These are phyloP conservation scores for Trichogramma dendrolimi DNA, from an alignment of 2,888 invertebrate species.

Conservation along the genomic window DNA sequence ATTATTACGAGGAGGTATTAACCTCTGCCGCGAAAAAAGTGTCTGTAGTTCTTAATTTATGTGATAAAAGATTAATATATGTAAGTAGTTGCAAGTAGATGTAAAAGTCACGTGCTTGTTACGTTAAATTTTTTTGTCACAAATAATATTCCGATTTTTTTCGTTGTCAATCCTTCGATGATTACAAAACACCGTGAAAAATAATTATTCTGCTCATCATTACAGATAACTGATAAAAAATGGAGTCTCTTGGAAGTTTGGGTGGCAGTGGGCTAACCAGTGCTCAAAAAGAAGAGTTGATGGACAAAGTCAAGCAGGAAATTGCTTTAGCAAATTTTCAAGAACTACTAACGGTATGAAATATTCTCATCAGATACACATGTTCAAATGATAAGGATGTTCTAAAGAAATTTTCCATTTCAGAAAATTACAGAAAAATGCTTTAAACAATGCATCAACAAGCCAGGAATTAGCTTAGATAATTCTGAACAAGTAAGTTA, in stretches of 20 bases:
- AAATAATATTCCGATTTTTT: too few species aligned
- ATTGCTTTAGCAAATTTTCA: slow-evolving; percentile 91
- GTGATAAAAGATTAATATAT: too few species aligned
- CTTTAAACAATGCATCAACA: slow-evolving; percentile 88
- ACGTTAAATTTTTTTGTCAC: too few species aligned
- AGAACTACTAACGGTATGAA: slow-evolving; percentile 75
- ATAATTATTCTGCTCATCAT: not conserved
- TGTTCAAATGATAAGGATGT: slow-evolving; percentile 9
- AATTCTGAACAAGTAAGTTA: slow-evolving; percentile 72
- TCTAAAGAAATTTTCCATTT: slow-evolving; percentile 29
- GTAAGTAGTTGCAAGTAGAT: too few species aligned
- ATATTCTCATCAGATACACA: slow-evolving; percentile 20
- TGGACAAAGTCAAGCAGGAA: slow-evolving; percentile 93
- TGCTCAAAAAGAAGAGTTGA: slow-evolving; percentile 77
- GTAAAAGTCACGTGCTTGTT: too few species aligned
- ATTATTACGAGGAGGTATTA: too few species aligned
- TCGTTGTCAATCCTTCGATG: too few species aligned
- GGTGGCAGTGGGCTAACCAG: slow-evolving; percentile 54
- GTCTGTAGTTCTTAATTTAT: too few species aligned
- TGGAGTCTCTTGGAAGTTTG: slow-evolving; percentile 61
- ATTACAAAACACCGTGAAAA: too few species aligned
- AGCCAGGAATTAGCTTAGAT: slow-evolving; percentile 85
- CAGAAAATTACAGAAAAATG: slow-evolving; percentile 97
- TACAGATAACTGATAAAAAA: slow-evolving; percentile 37
- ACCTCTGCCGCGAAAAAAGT: too few species aligned